Percentiles rank a stretch among this genome's conserved stretches.
phyloP scores from a whole-genome alignment of 2,797 vertebrate genomes.

The Peromyscus nudipes region DNA sequence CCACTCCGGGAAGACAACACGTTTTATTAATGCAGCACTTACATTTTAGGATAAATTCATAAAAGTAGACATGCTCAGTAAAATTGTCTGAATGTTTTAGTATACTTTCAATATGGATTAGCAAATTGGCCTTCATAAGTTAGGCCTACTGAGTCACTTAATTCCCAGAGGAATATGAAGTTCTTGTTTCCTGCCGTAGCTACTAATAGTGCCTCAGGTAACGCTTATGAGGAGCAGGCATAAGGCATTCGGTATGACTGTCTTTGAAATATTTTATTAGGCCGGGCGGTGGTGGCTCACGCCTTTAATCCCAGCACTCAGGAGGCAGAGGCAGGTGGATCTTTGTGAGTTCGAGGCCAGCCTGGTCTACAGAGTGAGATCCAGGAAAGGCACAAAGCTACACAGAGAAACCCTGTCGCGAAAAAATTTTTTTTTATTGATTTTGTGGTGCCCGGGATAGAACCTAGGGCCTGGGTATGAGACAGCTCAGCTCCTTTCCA shows the following conservation, averaged over 20 bases:
- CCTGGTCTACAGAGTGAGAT: no score
- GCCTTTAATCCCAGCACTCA: no score
- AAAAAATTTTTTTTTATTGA: neutral
- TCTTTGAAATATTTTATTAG: neutral
- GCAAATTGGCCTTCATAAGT: conserved; percentile 29
- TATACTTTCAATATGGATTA: conserved; percentile 20
- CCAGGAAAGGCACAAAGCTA: no score
- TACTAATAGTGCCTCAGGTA: neutral
- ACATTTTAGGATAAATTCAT: neutral
- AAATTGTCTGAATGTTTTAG: conserved; percentile 30
- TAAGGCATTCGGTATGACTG: neutral
- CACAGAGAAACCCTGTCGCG: no score
- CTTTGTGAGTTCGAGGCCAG: no score
- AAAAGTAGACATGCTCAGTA: conserved; percentile 1
- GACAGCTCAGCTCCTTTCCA: neutral
- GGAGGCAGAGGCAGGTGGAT: no score
- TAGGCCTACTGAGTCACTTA: neutral
- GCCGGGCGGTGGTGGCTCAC: no score
- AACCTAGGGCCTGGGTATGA: neutral
- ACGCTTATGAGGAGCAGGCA: neutral
- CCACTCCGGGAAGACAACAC: neutral
- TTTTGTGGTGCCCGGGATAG: neutral
- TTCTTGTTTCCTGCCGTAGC: neutral
- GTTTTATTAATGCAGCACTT: conserved; percentile 39
- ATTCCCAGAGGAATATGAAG: conserved; percentile 5